Base-by-base conservation (phyloP, 2,888 invertebrate genomes). In the Agonopterix subpropinquella region DNA sequence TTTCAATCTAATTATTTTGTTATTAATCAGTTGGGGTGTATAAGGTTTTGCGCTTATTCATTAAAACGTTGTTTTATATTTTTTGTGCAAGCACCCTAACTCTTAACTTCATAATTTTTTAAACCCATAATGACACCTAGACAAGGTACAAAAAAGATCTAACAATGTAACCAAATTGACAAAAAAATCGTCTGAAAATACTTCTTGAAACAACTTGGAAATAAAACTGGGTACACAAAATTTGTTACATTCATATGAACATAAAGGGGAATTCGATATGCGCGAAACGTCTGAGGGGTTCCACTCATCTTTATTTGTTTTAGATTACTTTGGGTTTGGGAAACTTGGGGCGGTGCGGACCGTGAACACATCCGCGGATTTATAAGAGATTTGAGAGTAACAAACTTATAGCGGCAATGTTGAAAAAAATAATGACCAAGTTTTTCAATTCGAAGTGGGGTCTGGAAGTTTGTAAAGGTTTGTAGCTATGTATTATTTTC, bases 241-340 rank as follows among this genome's bases (percentile, higher is more conserved):
- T 70, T 69, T 69, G 70, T 72, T 79, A 74, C 77, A 78, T 79
- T 76, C 75, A 73, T 75, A 78, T 67, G 72, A 71, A 71, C 72
- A 74, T 74, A 75, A 75, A 75, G 69, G 70, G 62, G 67, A 70
- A 74, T 77, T 79, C 72, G 75, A 80, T 80, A 83, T 80, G 76
- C 80, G 69, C 65, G 65, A 67, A 77, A 73, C 76, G 77, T 82
- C 65, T 73, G 70, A 65, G 70, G 73, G 73, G 69, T 74, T 68
- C 79, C 75, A 74, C 81, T 82, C 79, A 78, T 79, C 78, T 82
- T 82, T 85, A 84, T 85, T 82, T 84, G 81, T 82, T 82, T 85
- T 80, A 82, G 80, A 85, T 85, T 84, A 85, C 84, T 84, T 84
- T 78, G 82, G 82, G 80, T 66, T 72, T 64, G 59, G 61, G 56